These are phyloP conservation scores for Xiphophorus maculatus DNA, from an alignment of 2,113 vertebrate genomes.

Conservation along the genomic window DNA sequence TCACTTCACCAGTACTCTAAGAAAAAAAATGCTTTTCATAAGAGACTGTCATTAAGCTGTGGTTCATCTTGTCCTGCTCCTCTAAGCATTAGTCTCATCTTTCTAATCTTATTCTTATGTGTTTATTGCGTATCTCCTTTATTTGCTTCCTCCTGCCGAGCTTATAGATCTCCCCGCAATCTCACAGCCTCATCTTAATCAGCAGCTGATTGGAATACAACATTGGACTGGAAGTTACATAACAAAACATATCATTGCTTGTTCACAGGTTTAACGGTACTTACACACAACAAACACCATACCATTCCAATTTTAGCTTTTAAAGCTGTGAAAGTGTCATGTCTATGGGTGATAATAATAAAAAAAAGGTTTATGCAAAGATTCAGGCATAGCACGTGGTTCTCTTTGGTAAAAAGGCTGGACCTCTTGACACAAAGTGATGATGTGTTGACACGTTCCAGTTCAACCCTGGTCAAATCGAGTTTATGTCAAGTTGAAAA, in stretches of 20 bases:
- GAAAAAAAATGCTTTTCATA: conserved; percentile 29
- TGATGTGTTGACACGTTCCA: too few relatives aligned
- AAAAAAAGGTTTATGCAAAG: too few relatives aligned
- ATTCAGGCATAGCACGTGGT: not conserved
- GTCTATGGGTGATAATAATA: too few relatives aligned
- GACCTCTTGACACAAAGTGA: too few relatives aligned
- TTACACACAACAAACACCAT: too few relatives aligned
- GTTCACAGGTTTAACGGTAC: not conserved
- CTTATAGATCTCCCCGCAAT: conserved; percentile 51
- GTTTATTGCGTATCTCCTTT: conserved; percentile 53
- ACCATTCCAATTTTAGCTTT: too few relatives aligned
- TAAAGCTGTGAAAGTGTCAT: too few relatives aligned
- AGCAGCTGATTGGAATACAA: conserved; percentile 11
- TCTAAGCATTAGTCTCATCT: conserved; percentile 27
- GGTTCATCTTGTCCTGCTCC: conserved; percentile 28
- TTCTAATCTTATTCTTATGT: conserved; percentile 44
- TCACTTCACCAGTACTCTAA: conserved; percentile 55
- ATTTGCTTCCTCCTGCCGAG: conserved; percentile 50
- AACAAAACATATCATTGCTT: conserved; percentile 4
- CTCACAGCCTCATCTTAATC: conserved; percentile 29
- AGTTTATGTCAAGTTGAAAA: too few relatives aligned
- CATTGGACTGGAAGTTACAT: conserved; percentile 23
- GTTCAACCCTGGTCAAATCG: too few relatives aligned
- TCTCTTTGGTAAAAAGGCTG: not conserved
- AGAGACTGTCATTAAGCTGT: conserved; percentile 8